Conservation (phyloP, 2,797 vertebrate species). For the Atherinosoma microstoma region DNA sequence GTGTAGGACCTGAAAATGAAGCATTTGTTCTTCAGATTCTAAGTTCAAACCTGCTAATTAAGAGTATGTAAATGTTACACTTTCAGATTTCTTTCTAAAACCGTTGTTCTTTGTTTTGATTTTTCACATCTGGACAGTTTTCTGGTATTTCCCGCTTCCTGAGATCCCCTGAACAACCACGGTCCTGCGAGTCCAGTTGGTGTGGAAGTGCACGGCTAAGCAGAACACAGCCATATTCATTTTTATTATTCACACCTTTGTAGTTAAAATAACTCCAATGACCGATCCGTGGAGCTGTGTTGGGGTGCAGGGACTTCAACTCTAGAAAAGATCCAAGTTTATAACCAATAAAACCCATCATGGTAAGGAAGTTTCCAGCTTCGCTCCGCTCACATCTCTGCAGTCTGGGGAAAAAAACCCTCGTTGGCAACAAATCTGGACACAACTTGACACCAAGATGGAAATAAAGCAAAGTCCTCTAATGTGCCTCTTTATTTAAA, state of each 20-base stretch:
- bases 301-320: neutral
- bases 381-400: neutral
- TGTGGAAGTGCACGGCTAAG: too few species aligned
- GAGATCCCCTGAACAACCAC: too few species aligned
- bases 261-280: neutral
- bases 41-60: neutral
- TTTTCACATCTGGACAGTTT: too few species aligned
- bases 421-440: conserved; percentile 48
- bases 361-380: neutral
- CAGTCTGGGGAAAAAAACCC: neutral
- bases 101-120: neutral
- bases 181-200: neutral
- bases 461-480: conserved; percentile 87
- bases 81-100: neutral
- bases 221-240: neutral
- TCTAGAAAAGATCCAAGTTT: neutral
- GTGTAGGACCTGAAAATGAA: too few species aligned
- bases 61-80: neutral
- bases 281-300: neutral
- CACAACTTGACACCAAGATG: conserved; percentile 76
- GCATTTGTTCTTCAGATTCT: too few species aligned
- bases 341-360: neutral
- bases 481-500: conserved; percentile 93
- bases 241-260: neutral
- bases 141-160: too few species aligned